Base-by-base conservation (phyloP, 2,797 vertebrate species). In the Zenarchopterus dispar region DNA sequence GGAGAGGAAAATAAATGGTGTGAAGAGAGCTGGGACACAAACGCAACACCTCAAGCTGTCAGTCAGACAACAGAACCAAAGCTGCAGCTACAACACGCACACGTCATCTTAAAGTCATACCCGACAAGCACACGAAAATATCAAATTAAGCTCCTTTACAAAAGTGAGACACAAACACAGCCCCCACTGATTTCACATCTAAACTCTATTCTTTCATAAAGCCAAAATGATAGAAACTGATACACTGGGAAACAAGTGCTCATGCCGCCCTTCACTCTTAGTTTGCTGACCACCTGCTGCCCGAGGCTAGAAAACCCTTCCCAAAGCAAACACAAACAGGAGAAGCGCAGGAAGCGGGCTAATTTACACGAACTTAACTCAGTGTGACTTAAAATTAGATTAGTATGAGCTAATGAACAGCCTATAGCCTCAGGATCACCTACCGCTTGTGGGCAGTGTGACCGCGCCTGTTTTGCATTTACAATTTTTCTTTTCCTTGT, bases 271-370 rank as follows among this genome's bases (percentile, higher is more conserved):
- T 64, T 80, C 70, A 74, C 70, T 75, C 73, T 56, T 56, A 75
- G 84, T 63, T 72, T 75, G 81, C 72, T 63, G 73, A 91, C 84
- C 85, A 92, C 89, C 89, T 89, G 87, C 89, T 81, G 78, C 78
- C 62, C 67, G 51, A 24, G 77, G 76, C 60, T 68, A 70, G 44
- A 67, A 33, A 62, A 57, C 78, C 72, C 56, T 55, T 72, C 68
- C 69, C 62, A 83, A 86, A 80, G 72, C 73, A 86, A 88, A 89
- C 39, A 86, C 42, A 72, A 77, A 53, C 62, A 50, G 67, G 53
- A 69, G 63, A 78, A 81, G 70, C 73, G 78, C 63, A 79, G 86
- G 81, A 88, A 88, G 81, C 62, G 13, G 52, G 46, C 78, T 85
- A 77, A 88, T 91, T 87, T 82, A 84, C 81, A 86, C 78, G 84